Percentiles rank a stretch among this genome's conserved stretches.
phyloP scores from a whole-genome alignment of 30 jellyfish, hydroid and myxozoan genomes.

The Hydractinia echinata region DNA sequence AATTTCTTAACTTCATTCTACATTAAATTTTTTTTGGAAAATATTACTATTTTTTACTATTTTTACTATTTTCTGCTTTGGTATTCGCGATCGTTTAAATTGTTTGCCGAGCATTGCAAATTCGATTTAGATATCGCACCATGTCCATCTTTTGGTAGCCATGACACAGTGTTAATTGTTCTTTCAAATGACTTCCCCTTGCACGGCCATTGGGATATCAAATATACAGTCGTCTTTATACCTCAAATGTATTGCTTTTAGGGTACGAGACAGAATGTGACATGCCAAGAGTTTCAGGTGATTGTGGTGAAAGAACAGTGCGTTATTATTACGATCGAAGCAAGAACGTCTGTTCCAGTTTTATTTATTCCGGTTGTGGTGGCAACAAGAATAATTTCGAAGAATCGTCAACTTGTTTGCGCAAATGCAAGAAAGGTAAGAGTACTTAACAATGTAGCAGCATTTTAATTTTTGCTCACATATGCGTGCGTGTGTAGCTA shows the following conservation, averaged over 20 bases:
- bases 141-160: too few species aligned
- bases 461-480: too few species aligned
- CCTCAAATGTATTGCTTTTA: slow-evolving; percentile 17
- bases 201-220: neutral
- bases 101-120: too few species aligned
- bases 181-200: too few species aligned
- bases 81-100: too few species aligned
- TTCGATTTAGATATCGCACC: too few species aligned
- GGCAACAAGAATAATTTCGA: slow-evolving; percentile 85
- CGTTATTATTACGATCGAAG: slow-evolving; percentile 68
- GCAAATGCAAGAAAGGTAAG: slow-evolving; percentile 69
- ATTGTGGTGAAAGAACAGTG: slow-evolving; percentile 54
- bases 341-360: slow-evolving; percentile 58
- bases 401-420: slow-evolving; percentile 38
- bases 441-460: neutral
- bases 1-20: too few species aligned
- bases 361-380: slow-evolving; percentile 84
- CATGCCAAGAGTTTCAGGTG: slow-evolving; percentile 88
- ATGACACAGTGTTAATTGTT: too few species aligned
- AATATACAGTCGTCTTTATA: neutral
- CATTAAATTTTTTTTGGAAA: too few species aligned
- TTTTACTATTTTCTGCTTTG: too few species aligned
- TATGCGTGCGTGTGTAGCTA: too few species aligned
- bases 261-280: slow-evolving; percentile 76
- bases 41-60: too few species aligned